Percentiles rank a stretch among this genome's conserved stretches.
Evolutionary conservation across 2,113 vertebrate genomes (phyloP).

Genomic region (Myrmophylax atrothorax): DNA sequence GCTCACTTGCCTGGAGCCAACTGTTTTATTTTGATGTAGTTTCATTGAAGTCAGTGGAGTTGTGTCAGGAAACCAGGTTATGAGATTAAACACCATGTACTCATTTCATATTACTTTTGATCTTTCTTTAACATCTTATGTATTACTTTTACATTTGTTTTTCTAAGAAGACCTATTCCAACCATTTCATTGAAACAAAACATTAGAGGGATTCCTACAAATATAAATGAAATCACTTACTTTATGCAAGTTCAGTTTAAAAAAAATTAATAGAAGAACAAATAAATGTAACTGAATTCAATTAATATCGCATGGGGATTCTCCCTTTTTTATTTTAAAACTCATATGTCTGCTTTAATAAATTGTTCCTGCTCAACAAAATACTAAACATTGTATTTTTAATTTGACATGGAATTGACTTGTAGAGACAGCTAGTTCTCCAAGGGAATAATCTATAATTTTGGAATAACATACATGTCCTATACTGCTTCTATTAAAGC

Average conservation of each 20-base stretch:
- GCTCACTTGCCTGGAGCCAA: conserved; percentile 9
- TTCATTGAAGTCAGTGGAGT: background rate
- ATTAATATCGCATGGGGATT: background rate
- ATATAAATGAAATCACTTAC: background rate
- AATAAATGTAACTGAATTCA: background rate
- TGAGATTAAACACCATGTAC: background rate
- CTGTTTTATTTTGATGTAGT: conserved; percentile 19
- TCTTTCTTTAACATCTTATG: background rate
- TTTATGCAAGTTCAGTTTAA: background rate
- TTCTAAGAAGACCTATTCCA: background rate
- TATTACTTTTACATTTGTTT: background rate
- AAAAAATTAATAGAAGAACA: background rate
- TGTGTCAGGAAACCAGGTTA: background rate
- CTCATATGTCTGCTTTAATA: background rate
- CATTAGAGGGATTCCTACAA: background rate
- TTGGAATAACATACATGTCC: background rate
- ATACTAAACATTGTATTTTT: background rate
- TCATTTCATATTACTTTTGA: background rate
- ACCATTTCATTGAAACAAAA: background rate
- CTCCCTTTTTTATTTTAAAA: background rate
- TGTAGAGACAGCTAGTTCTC: background rate
- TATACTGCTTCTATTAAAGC: background rate
- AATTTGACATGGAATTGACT: background rate
- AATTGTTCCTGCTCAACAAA: background rate
- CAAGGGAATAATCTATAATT: background rate